phyloP scores from a whole-genome alignment of 2,797 vertebrate species.

The Microctenopoma stevenorrisi region DNA sequence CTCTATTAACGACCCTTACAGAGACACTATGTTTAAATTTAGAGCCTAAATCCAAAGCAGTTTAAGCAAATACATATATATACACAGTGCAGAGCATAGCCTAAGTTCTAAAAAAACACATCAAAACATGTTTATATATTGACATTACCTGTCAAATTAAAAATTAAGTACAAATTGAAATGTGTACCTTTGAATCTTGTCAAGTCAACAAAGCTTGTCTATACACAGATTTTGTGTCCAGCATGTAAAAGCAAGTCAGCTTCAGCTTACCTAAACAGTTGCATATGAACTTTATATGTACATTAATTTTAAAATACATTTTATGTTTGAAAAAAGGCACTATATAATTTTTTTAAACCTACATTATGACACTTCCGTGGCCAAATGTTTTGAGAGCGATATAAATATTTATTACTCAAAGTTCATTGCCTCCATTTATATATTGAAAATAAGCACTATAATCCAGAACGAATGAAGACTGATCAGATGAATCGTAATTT shows the following conservation, averaged over 20 bases:
- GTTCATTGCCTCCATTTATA: too few relatives aligned
- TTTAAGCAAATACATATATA: not conserved
- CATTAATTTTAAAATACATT: too few relatives aligned
- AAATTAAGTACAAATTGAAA: not conserved
- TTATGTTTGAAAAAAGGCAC: too few relatives aligned
- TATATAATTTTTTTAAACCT: too few relatives aligned
- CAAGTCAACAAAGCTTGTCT: not conserved
- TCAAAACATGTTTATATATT: not conserved
- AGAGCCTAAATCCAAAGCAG: constrained; percentile 5
- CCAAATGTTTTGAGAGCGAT: too few relatives aligned
- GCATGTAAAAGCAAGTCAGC: not conserved
- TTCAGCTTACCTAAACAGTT: not conserved
- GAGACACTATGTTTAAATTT: constrained; percentile 22
- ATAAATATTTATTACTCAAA: too few relatives aligned
- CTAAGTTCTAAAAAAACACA: not conserved
- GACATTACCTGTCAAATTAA: not conserved
- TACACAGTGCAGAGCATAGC: not conserved
- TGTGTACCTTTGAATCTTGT: not conserved
- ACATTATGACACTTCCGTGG: too few relatives aligned
- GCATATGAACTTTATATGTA: too few relatives aligned
- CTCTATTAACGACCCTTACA: constrained; percentile 28
- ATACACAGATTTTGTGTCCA: not conserved
- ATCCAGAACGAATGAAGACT: too few relatives aligned
- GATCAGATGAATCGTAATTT: too few relatives aligned
- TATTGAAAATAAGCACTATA: too few relatives aligned